phyloP scores from a whole-genome alignment of 2,888 invertebrate species.

The Callyntrura guangdongensis region DNA sequence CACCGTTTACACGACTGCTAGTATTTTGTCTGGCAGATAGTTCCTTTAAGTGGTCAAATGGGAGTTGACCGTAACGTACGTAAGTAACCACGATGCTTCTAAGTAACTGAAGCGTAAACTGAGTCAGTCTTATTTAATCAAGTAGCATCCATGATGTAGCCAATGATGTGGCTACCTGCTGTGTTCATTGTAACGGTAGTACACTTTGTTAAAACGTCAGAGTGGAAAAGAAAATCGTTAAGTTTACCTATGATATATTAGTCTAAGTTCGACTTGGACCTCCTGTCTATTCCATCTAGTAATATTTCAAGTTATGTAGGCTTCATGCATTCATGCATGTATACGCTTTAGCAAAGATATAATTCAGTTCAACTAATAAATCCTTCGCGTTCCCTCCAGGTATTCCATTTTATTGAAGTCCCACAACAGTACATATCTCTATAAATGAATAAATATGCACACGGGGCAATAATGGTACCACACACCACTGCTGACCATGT shows the following conservation, averaged over 20 bases:
- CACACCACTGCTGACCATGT: not conserved
- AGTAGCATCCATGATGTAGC: not conserved
- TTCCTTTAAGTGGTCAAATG: constrained; percentile 28
- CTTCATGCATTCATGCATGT: constrained; percentile 51
- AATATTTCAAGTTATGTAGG: constrained; percentile 64
- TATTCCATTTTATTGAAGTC: constrained; percentile 65
- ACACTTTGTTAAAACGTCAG: constrained; percentile 8
- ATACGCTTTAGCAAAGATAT: constrained; percentile 56
- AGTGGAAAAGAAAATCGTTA: constrained; percentile 6
- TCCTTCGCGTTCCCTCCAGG: constrained; percentile 58
- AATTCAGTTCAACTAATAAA: constrained; percentile 51
- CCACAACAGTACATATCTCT: constrained; percentile 10
- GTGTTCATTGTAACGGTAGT: constrained; percentile 29
- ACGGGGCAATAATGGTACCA: not conserved
- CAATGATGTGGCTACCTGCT: constrained; percentile 51
- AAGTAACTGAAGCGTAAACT: constrained; percentile 2
- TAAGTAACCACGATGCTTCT: not conserved
- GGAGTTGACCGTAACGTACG: not conserved
- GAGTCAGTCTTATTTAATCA: constrained; percentile 38
- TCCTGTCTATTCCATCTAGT: constrained; percentile 44
- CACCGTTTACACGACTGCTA: constrained; percentile 25
- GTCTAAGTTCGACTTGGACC: constrained; percentile 47
- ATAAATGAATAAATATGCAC: constrained; percentile 29
- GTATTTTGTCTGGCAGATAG: not conserved
- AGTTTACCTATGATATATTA: constrained; percentile 53